Percentiles rank a stretch among this genome's conserved stretches.
These are phyloP conservation scores for Amphipoea oculea DNA, from an alignment of 2,888 invertebrate species.

Conservation along the genomic window DNA sequence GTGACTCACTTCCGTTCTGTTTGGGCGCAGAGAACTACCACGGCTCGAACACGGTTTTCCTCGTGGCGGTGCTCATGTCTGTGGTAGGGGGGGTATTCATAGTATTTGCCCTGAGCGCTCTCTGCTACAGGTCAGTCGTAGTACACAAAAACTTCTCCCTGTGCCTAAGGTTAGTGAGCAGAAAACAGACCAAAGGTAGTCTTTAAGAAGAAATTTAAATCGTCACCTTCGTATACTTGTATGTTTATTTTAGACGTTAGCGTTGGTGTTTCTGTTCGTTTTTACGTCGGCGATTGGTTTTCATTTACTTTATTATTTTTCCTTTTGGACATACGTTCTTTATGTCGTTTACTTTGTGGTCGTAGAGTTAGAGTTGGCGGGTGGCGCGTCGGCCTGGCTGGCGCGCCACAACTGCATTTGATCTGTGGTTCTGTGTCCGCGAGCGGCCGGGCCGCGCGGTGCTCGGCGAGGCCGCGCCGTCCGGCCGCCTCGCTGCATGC, in stretches of 20 bases:
- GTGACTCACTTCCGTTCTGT: constrained; percentile 83
- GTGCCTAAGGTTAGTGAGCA: constrained; percentile 99
- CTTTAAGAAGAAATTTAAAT: constrained; percentile 90
- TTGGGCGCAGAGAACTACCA: constrained; percentile 97
- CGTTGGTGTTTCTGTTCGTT: constrained; percentile 89
- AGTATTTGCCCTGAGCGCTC: constrained; percentile 99
- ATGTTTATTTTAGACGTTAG: constrained; percentile 90
- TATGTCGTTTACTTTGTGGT: constrained; percentile 89
- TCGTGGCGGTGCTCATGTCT: constrained; percentile 99
- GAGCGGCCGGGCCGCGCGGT: constrained; percentile 78
- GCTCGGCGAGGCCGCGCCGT: constrained; percentile 70
- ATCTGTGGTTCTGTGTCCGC: constrained; percentile 90
- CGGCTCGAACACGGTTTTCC: constrained; percentile 99
- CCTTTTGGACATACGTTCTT: constrained; percentile 78
- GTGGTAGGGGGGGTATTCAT: constrained; percentile 99
- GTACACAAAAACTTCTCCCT: constrained; percentile 99
- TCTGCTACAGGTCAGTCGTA: constrained; percentile 99
- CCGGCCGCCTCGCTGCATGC: constrained; percentile 88
- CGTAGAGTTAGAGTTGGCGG: constrained; percentile 89
- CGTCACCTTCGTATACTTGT: constrained; percentile 91
- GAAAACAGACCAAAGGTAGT: constrained; percentile 94
- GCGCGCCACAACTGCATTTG: constrained; percentile 89
- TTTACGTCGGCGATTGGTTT: constrained; percentile 88
- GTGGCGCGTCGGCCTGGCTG: constrained; percentile 84
- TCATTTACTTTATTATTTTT: constrained; percentile 80